Base-by-base conservation (phyloP, 2,888 invertebrate species). In the Callyntrura guangdongensis region DNA sequence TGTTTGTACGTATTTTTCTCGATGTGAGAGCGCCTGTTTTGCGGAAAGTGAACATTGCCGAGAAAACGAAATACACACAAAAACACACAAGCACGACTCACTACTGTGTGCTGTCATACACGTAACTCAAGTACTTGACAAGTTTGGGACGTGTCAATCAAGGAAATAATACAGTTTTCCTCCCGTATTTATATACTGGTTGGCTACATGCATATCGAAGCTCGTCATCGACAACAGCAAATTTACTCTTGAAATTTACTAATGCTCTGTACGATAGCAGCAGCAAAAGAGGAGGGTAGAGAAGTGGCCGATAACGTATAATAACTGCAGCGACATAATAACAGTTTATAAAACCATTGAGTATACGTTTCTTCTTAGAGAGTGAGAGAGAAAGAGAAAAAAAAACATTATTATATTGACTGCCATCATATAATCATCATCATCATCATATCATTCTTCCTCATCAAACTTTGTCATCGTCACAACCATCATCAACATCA, bases 81-180 rank as follows among this genome's bases (percentile, higher is more conserved):
- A n/a, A n/a, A 59, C 14, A 45, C 8, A 69, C 9, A 45, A 47
- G 20, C 47, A 77, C 25, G 49, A 49, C 47, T 27, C 12, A 53
- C 14, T 22, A 53, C 14, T 49, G 53, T 36, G 49, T 45, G 77
- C 89, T 89, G 83, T 64, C 67, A 82, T 49, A 85, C 27, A 83
- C 64, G 74, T 74, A 61, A 82, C 85, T 85, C 72, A 90, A 90
- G 74, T 64, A 87, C 87, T 87, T 91, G 91, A 91, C 91, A 91
- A 91, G 91, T 91, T 91, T 87, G 36, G 91, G 77, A 91, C 83
- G 77, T 87, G 91, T 91, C 91, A 91, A 87, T 91, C 91, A 91
- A 86, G 59, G 81, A 81, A 90, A 86, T 90, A 90, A 90, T 90
- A 90, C 86, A 81, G 81, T 90, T 90, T 61, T 90, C 79, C 67